Evolutionary conservation across 2,113 vertebrate genomes (phyloP), one percentile per base, ranked within the genome.

Genomic region (Cettia cetti): DNA sequence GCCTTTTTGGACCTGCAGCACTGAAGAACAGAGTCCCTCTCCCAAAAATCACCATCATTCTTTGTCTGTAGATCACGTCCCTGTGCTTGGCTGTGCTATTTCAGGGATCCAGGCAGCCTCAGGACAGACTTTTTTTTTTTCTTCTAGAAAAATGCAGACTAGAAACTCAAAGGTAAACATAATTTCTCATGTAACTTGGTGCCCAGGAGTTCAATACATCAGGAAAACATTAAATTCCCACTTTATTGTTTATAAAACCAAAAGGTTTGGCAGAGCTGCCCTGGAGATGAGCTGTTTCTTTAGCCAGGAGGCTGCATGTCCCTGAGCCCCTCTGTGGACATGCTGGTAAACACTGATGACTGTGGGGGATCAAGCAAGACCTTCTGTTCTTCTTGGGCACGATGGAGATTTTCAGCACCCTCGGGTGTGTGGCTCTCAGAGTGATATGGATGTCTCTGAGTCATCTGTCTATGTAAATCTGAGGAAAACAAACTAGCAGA

Each of bases 401-500:
- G 6, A 8, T 17, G 53, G 66, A 65, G 74, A 35, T 61, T 91
- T 86, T 52, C 54, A 65, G 4, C 74, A 17, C 12, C 11, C 61
- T 77, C 0, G 0, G 28, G 23, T 60, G 52, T 68, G 60, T 60
- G 89, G 56, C 64, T 89, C 50, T 64, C 44, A 10, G 42, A 49
- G 35, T 61, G 85, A 54, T 37, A 21, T 0, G 7, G 66, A 44
- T 35, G 27, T 50, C 14, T 94, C 50, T 1, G 50, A 89, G 35
- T 74, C 74, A 40, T 82, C 94, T 88, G 7, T n/a, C 68, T 57
- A 2, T 28, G 82, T 54, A 77, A 80, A 90, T 63, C 61, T 44
- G 79, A 84, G 54, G n/a, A 44, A 93, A 94, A 82, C 72, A 89
- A 86, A 77, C 72, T 6, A 54, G n/a, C n/a, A 49, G 80, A 40